phyloP scores from a whole-genome alignment of 1,140 invertebrate species.

The Drosophila athabasca region DNA sequence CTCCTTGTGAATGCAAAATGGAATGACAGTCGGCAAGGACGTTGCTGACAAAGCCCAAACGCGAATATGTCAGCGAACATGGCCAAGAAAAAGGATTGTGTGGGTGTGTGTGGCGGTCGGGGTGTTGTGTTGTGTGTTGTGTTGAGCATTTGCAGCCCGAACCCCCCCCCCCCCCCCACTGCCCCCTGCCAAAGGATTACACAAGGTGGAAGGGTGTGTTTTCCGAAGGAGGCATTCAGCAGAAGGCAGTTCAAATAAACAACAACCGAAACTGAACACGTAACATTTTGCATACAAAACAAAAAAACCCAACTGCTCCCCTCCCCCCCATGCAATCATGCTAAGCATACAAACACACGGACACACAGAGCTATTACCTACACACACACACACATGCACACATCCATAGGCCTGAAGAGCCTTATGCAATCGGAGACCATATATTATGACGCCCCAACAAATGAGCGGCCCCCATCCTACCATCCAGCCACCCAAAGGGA shows the following conservation, averaged over 20 bases:
- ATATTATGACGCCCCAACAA: slow-evolving; percentile 47
- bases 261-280: slow-evolving; percentile 41
- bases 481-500: neutral
- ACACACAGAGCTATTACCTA: too few relatives aligned
- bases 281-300: slow-evolving; percentile 46
- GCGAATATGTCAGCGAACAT: slow-evolving; percentile 75
- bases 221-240: slow-evolving; percentile 4
- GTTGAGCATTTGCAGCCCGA: slow-evolving; percentile 57
- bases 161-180: too few relatives aligned
- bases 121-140: too few relatives aligned
- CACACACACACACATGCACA: too few relatives aligned
- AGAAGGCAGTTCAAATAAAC: slow-evolving; percentile 49
- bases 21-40: slow-evolving; percentile 79
- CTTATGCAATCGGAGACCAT: slow-evolving; percentile 46
- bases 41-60: slow-evolving; percentile 78
- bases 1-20: slow-evolving; percentile 68
- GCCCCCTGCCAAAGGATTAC: slow-evolving; percentile 62
- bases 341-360: slow-evolving; percentile 45
- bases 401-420: slow-evolving; percentile 12
- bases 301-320: slow-evolving; percentile 22
- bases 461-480: neutral
- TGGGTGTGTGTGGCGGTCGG: too few relatives aligned
- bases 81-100: slow-evolving; percentile 18
- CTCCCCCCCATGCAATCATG: slow-evolving; percentile 32
- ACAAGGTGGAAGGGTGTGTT: slow-evolving; percentile 12